phyloP scores from a whole-genome alignment of 2,797 vertebrate genomes.

The Morelia viridis region DNA sequence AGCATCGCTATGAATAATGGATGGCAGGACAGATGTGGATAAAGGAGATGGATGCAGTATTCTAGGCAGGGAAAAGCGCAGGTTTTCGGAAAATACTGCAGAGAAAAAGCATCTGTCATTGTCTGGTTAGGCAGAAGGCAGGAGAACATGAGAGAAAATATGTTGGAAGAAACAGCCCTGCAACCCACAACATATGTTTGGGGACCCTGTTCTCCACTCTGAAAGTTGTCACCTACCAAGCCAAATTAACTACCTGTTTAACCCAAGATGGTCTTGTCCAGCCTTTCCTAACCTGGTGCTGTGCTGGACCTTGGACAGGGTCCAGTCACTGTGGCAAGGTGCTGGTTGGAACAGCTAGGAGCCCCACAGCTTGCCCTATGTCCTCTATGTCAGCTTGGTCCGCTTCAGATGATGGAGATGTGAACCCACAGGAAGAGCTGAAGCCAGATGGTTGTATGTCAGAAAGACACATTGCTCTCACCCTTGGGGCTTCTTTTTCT shows the following conservation, averaged over 20 bases:
- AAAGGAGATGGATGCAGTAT: neutral
- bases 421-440: neutral
- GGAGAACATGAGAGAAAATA: neutral
- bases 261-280: neutral
- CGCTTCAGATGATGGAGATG: neutral
- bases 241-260: neutral
- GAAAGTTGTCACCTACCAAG: neutral
- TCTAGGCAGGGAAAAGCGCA: neutral
- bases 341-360: neutral
- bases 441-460: neutral
- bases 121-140: no score
- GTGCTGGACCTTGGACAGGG: neutral
- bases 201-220: neutral
- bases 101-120: neutral
- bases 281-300: neutral
- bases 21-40: neutral
- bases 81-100: neutral
- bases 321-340: neutral
- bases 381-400: neutral
- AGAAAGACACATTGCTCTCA: neutral
- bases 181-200: neutral
- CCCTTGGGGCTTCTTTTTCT: neutral
- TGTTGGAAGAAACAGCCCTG: neutral
- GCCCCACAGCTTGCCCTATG: neutral
- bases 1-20: slow-evolving; percentile 13